Base-by-base conservation (phyloP, 1,140 invertebrate species). In the Drosophila melanogaster region DNA sequence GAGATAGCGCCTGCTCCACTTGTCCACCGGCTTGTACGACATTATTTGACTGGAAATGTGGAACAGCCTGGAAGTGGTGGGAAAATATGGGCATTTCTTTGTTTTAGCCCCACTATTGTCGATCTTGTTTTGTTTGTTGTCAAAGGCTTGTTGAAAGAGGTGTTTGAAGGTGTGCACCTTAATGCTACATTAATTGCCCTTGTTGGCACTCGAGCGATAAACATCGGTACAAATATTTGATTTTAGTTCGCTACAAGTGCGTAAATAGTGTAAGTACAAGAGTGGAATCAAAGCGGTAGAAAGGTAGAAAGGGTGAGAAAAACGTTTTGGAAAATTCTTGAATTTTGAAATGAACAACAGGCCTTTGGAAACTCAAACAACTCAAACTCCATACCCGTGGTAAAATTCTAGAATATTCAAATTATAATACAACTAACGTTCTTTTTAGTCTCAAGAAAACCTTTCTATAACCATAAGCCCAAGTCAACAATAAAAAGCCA, bases 141-240 rank as follows among this genome's bases (percentile, higher is more conserved):
- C 80, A 85, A 84, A 85, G 80, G 80, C 81, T 85, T 86, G 78
- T 79, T 81, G 54, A 33, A 7, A 22, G 15, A 15, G 44, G 47
- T 72, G 71, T 56, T 56, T 41, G 69, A 35, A 55, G 70, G 67
- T 77, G 76, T 72, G 57, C 71, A 67, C 81, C 81, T 81, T 86
- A 86, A 87, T 87, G 84, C 83, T 87, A 86, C 83, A 87, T 86
- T 86, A 86, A 86, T 86, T 86, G 84, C 79, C 79, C 83, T 69
- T 86, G 83, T 87, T 83, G 83, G 79, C 84, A 86, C 83, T 87
- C 47, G 65, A 83, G 79, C 57, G 79, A 87, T 86, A 86, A 86
- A 87, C 83, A 86, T 86, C 83, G 79, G 69, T 79, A 86, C 83
- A 86, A 86, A 86, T 86, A 86, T 86, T 86, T 86, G 83, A 86